A percentile compares a stretch with the other conserved stretches of the same genome.
Evolutionary conservation across 2,797 vertebrate species (phyloP).

Genomic region (Galagoides demidoff): DNA sequence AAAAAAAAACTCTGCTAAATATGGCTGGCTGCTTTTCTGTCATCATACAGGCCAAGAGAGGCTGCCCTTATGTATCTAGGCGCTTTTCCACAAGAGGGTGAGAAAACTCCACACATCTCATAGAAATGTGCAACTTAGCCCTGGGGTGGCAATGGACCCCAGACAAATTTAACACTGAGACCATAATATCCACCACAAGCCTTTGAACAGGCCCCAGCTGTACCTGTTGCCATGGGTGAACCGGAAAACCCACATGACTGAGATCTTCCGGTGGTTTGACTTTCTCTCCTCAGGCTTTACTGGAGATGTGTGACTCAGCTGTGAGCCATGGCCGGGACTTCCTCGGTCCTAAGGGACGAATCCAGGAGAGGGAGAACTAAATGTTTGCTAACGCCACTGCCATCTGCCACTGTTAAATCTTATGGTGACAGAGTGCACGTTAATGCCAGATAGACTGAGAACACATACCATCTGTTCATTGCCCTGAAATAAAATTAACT

Average conservation of each 20-base stretch:
- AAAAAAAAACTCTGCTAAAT: slow-evolving; percentile 35
- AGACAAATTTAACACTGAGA: slow-evolving; percentile 28
- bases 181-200: slow-evolving; percentile 9
- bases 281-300: slow-evolving; percentile 58
- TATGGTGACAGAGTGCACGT: slow-evolving; percentile 66
- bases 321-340: slow-evolving; percentile 32
- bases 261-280: slow-evolving; percentile 68
- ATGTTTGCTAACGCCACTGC: slow-evolving; percentile 73
- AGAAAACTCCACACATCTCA: slow-evolving; percentile 44
- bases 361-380: slow-evolving; percentile 43
- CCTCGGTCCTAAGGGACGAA: slow-evolving; percentile 61
- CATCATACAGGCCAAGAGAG: slow-evolving; percentile 30
- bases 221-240: slow-evolving; percentile 27
- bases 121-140: background rate
- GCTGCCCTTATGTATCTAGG: background rate
- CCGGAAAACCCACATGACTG: slow-evolving; percentile 69
- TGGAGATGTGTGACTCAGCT: slow-evolving; percentile 68
- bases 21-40: slow-evolving; percentile 21
- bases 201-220: slow-evolving; percentile 71
- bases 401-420: slow-evolving; percentile 77
- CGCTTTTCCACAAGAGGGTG: slow-evolving; percentile 31
- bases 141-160: slow-evolving; percentile 5
- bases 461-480: slow-evolving; percentile 78
- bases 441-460: slow-evolving; percentile 80
- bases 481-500: slow-evolving; percentile 82